phyloP scores from a whole-genome alignment of 2,797 vertebrate genomes.

The Propithecus perrieri region DNA sequence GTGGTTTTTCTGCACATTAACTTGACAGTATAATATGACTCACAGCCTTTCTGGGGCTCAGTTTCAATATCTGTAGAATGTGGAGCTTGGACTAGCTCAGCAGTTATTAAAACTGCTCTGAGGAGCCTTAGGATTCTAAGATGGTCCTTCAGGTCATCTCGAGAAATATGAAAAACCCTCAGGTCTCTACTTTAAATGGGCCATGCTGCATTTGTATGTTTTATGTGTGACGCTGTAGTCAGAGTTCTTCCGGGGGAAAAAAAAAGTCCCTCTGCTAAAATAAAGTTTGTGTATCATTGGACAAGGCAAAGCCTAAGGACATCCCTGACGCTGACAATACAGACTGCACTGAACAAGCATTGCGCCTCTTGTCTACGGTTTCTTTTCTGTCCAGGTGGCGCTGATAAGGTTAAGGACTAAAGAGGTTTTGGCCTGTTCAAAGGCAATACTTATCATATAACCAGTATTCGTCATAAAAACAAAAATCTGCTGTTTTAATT shows the following conservation, averaged over 20 bases:
- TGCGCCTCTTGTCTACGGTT: neutral
- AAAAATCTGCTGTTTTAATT: neutral
- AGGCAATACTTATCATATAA: neutral
- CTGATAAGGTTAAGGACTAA: neutral
- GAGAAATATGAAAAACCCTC: neutral
- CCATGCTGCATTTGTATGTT: neutral
- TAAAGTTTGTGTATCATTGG: neutral
- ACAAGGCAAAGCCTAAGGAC: neutral
- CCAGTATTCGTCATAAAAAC: neutral
- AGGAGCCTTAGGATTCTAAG: neutral
- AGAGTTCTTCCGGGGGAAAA: neutral
- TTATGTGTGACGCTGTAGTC: neutral
- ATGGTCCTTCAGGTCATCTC: neutral
- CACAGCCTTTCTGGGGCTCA: slow-evolving; percentile 59
- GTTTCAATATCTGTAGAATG: slow-evolving; percentile 52
- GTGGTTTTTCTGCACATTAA: slow-evolving; percentile 72
- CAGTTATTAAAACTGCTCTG: slow-evolving; percentile 9
- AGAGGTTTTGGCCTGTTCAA: neutral
- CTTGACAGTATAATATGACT: slow-evolving; percentile 64
- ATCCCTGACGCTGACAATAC: neutral
- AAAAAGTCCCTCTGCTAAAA: neutral
- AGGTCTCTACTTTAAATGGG: neutral
- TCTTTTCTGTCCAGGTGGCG: neutral
- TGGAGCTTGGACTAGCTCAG: neutral
- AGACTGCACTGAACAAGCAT: neutral